phyloP scores from a whole-genome alignment of 1,140 invertebrate species.

The Arctopsyche grandis region DNA sequence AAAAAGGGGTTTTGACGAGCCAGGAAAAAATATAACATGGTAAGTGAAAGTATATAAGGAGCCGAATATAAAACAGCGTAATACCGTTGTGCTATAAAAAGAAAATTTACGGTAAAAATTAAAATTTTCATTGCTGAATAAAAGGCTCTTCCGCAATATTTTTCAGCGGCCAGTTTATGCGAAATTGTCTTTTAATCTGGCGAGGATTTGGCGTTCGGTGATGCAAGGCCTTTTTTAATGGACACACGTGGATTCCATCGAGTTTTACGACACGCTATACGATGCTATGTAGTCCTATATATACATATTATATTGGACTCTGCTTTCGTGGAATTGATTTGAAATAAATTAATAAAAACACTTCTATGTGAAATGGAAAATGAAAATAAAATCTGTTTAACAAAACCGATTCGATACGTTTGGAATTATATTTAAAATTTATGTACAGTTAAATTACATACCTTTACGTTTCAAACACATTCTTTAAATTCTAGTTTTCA shows the following conservation, averaged over 20 bases:
- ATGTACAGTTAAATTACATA: too few species aligned
- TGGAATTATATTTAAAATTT: too few species aligned
- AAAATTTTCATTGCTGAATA: slow-evolving; percentile 31
- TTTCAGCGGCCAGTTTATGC: slow-evolving; percentile 11
- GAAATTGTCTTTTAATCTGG: slow-evolving; percentile 29
- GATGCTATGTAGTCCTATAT: too few species aligned
- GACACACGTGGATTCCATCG: neutral
- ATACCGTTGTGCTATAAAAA: slow-evolving; percentile 13
- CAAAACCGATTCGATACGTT: too few species aligned
- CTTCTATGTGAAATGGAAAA: too few species aligned
- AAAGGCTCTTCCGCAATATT: slow-evolving; percentile 29
- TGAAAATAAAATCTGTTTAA: too few species aligned
- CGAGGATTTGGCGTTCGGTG: neutral
- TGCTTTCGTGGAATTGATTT: too few species aligned
- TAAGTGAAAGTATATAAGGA: neutral
- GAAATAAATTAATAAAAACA: too few species aligned
- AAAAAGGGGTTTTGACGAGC: slow-evolving; percentile 19
- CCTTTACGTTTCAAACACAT: too few species aligned
- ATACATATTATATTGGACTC: too few species aligned
- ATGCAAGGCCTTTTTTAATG: neutral
- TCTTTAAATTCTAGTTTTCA: too few species aligned
- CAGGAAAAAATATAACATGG: neutral
- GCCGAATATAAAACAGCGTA: neutral
- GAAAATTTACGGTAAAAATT: slow-evolving; percentile 27
- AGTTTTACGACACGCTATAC: neutral